A percentile compares a stretch with the other conserved stretches of the same genome.
Conservation (phyloP, 2,797 vertebrate genomes). For the Pelodytes ibericus region DNA sequence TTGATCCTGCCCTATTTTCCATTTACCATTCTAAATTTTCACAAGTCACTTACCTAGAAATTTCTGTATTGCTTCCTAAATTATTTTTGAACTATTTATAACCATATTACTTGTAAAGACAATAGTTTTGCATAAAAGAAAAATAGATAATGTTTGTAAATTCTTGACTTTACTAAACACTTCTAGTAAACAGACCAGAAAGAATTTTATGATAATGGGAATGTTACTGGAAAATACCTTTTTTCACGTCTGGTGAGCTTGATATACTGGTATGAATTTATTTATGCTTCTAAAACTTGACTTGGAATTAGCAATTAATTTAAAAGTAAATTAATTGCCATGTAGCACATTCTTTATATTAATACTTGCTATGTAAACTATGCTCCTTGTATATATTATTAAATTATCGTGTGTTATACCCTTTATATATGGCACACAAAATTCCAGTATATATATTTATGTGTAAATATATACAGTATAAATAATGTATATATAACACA, state of each 20-base stretch:
- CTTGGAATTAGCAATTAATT: neutral
- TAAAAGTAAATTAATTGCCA: neutral
- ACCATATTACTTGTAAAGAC: neutral
- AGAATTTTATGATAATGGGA: slow-evolving; percentile 5
- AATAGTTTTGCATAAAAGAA: neutral
- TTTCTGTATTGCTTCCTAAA: neutral
- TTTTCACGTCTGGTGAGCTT: slow-evolving; percentile 17
- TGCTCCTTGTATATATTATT: too few relatives aligned
- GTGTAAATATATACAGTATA: too few relatives aligned
- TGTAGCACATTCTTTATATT: neutral
- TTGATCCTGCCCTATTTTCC: too few relatives aligned
- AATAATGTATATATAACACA: too few relatives aligned
- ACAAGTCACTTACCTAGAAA: neutral
- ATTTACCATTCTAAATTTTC: too few relatives aligned
- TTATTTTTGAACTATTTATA: neutral
- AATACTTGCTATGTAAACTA: neutral
- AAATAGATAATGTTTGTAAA: neutral
- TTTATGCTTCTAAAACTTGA: neutral
- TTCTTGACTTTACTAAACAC: slow-evolving; percentile 11
- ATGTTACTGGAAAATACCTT: slow-evolving; percentile 18
- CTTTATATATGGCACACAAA: too few relatives aligned
- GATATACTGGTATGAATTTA: slow-evolving; percentile 19
- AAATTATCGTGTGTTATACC: too few relatives aligned
- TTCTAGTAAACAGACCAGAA: slow-evolving; percentile 12
- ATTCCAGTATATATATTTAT: too few relatives aligned